Conservation (phyloP, 1,140 invertebrate genomes). For the Acromyrmex charruanus region DNA sequence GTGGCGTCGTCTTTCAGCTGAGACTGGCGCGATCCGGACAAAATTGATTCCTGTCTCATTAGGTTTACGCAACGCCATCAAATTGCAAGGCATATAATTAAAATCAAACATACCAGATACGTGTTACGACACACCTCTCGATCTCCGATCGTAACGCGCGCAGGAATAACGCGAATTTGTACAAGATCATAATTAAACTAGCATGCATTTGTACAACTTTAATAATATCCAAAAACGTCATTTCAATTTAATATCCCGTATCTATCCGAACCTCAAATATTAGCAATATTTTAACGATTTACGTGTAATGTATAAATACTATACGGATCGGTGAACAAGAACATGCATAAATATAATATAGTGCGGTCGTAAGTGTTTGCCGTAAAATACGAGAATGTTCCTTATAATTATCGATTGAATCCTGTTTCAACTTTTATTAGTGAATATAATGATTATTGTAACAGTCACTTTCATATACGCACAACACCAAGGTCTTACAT, state of each 20-base stretch:
- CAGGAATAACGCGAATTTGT: constrained; percentile 28
- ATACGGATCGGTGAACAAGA: not conserved
- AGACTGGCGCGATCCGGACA: constrained; percentile 4
- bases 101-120: constrained; percentile 53
- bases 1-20: constrained; percentile 18
- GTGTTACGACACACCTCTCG: constrained; percentile 51
- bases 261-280: not conserved
- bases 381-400: not conserved
- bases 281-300: constrained; percentile 24
- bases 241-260: constrained; percentile 42
- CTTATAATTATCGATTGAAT: not conserved
- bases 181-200: constrained; percentile 23
- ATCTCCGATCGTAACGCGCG: constrained; percentile 40
- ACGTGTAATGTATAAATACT: not conserved
- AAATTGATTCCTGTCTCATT: constrained; percentile 64
- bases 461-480: not conserved
- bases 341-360: not conserved
- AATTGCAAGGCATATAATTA: constrained; percentile 58
- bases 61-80: constrained; percentile 59
- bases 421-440: not conserved
- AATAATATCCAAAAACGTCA: constrained; percentile 15
- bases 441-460: not conserved
- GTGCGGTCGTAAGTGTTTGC: not conserved
- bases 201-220: not conserved
- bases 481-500: not conserved